Base-by-base conservation (phyloP, 2,888 invertebrate species). In the Galerucella calmariensis region DNA sequence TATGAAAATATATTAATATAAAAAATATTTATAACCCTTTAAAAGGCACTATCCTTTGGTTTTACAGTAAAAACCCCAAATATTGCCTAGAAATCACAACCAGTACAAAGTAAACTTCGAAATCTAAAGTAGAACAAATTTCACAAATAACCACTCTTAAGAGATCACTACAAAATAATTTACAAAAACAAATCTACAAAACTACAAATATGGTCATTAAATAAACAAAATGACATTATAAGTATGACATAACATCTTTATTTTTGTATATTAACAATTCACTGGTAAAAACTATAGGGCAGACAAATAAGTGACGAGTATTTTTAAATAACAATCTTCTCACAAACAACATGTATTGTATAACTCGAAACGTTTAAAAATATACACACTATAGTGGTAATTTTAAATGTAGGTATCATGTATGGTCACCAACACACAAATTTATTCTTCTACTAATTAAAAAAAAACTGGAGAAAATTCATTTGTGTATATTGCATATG, bases 81-180 rank as follows among this genome's bases (percentile, higher is more conserved):
- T 82, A 82, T 82, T 82, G 82, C 81, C 80, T 76, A 76, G 72
- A 72, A 78, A 79, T 81, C 80, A 81, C 80, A 81, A 81, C 80
- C 78, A 74, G 73, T 75, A 75, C 69, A 76, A 75, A 69, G 56
- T 73, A 48, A 48, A 69, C 69, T 69, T 48, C 48, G 51, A 67
- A 41, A 48, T 63, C 69, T 53, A 69, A 69, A 69, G 12, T 53
- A 46, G 5, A 44, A 41, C 20, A 70, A 61, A 53, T 72, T 65
- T 14, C 44, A 46, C 51, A 16, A 44, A 46, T 66, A 46, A 66
- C 41, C 66, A 20, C 58, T 56, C 63, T 66, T 56, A 62, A 51
- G 71, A 71, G 66, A 66, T 72, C 66, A 67, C 41, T 59, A 71
- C 75, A 48, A 75, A 56, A 46, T 48, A 75, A 27, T 51, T 63